Evolutionary conservation across 2,797 vertebrate species (phyloP).

Genomic region (Gallirallus australis): DNA sequence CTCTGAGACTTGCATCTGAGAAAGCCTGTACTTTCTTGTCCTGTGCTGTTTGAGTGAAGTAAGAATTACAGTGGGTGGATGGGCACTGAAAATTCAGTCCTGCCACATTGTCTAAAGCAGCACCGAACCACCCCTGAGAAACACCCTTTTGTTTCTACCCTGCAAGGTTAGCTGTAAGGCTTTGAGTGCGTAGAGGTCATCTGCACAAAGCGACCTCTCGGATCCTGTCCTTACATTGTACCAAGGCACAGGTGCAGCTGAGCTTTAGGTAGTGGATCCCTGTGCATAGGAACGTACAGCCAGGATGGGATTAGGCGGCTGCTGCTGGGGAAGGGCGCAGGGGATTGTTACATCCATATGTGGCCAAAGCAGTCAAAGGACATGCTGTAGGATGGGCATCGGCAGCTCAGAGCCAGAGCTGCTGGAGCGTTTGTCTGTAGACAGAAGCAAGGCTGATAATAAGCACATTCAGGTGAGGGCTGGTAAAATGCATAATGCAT

Average conservation of each 20-base stretch:
- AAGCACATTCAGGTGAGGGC: not conserved
- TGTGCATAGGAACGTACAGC: fast-evolving
- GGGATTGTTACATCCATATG: not conserved
- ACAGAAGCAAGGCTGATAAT: not conserved
- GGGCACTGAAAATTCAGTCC: not conserved
- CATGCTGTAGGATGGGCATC: fast-evolving
- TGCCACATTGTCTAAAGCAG: not conserved
- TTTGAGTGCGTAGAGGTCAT: not conserved
- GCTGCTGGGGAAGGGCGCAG: not conserved
- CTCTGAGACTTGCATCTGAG: not conserved
- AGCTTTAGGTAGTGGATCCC: not conserved
- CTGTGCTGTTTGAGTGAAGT: not conserved
- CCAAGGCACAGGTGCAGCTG: not conserved
- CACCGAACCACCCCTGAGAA: not conserved
- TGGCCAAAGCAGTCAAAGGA: not conserved
- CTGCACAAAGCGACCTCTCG: not conserved
- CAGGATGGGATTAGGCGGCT: not conserved
- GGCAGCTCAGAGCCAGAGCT: not conserved
- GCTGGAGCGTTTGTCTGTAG: not conserved
- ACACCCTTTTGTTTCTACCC: not conserved
- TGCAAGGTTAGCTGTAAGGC: not conserved
- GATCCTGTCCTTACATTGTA: not conserved
- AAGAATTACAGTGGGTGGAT: not conserved
- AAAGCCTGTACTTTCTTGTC: not conserved
- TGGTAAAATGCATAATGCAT: not conserved